A percentile compares a stretch with the other conserved stretches of the same genome.
Evolutionary conservation across 2,113 vertebrate species (phyloP).

Genomic region (Scalopus aquaticus): DNA sequence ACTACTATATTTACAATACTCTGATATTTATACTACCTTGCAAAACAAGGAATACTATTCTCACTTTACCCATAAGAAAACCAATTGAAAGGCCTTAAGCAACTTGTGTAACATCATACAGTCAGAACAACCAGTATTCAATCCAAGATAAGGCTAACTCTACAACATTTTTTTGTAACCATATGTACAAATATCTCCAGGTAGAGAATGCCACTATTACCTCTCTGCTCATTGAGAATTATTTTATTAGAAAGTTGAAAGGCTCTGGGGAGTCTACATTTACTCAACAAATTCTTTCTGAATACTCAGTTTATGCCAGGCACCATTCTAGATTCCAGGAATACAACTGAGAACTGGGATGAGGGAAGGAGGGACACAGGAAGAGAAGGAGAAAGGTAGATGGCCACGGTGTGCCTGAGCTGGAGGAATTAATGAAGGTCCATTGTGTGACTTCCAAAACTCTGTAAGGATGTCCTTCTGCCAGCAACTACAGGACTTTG

Average conservation of each 20-base stretch:
- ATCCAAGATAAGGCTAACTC: neutral
- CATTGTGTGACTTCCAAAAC: neutral
- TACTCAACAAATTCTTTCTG: neutral
- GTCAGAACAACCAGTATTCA: neutral
- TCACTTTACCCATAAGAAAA: neutral
- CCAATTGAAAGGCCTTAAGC: neutral
- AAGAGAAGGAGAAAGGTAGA: neutral
- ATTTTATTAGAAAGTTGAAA: neutral
- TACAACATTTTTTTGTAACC: neutral
- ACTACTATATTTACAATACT: no score
- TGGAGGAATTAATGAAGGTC: neutral
- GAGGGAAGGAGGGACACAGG: neutral
- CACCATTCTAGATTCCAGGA: neutral
- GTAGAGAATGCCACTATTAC: neutral
- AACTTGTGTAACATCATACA: neutral
- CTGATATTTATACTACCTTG: neutral
- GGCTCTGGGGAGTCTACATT: neutral
- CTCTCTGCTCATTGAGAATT: neutral
- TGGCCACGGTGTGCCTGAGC: neutral
- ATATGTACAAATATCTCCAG: neutral
- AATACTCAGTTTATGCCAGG: neutral
- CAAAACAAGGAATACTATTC: neutral
- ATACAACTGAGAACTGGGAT: neutral
- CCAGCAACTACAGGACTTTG: neutral
- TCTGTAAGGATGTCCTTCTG: neutral